These are phyloP conservation scores for Rhynchomys soricoides DNA, from an alignment of 2,113 vertebrate species.

Conservation along the genomic window DNA sequence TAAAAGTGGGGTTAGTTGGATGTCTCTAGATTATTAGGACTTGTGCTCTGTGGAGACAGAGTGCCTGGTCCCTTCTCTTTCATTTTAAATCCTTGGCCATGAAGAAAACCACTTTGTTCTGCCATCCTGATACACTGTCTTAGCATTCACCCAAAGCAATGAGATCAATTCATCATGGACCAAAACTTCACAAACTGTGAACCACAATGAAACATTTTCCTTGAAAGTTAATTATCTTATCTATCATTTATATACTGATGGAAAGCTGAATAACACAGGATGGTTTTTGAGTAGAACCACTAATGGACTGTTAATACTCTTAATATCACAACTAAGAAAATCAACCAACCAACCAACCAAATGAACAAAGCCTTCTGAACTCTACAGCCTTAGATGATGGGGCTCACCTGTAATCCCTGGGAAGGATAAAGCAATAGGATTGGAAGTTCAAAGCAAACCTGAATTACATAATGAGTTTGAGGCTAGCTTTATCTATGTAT, in stretches of 20 bases:
- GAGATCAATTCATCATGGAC: background rate
- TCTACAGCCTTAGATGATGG: background rate
- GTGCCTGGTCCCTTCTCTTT: background rate
- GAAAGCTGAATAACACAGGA: background rate
- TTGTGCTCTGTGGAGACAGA: background rate
- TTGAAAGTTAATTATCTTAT: background rate
- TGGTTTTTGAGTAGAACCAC: background rate
- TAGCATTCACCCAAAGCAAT: background rate
- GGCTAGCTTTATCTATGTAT: background rate
- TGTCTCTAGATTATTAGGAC: background rate
- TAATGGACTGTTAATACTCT: slow-evolving; percentile 3
- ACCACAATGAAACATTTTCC: background rate
- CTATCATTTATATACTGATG: background rate
- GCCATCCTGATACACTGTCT: background rate
- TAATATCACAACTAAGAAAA: background rate
- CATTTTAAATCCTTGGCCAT: too few relatives aligned
- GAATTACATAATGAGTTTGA: background rate
- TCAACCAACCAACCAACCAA: background rate
- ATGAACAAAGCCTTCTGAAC: background rate
- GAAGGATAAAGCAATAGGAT: background rate
- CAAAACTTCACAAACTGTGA: background rate
- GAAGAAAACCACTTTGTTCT: background rate
- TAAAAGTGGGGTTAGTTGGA: background rate
- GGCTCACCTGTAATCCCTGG: background rate
- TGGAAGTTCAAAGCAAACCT: background rate